Conservation (phyloP, 2,113 vertebrate species). For the Bubo bubo region DNA sequence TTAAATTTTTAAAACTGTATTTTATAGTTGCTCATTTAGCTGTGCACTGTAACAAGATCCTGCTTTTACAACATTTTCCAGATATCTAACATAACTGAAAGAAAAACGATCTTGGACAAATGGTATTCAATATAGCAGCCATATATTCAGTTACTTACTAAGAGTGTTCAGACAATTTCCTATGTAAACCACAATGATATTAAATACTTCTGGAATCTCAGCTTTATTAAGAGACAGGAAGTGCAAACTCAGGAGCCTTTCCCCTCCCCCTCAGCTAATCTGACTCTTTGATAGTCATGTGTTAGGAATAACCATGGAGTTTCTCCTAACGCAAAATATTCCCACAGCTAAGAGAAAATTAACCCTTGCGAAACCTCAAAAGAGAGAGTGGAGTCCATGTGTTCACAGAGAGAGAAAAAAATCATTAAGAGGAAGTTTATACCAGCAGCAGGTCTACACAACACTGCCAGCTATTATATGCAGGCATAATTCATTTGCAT, state of each 20-base stretch:
- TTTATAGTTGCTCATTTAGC: constrained; percentile 68
- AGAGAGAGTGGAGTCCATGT: background rate
- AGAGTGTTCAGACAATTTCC: constrained; percentile 76
- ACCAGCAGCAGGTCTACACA: background rate
- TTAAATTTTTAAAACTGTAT: constrained; percentile 66
- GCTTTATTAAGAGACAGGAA: constrained; percentile 80
- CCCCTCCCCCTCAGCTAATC: constrained; percentile 69
- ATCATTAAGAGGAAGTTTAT: constrained; percentile 41
- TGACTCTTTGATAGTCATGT: constrained; percentile 79
- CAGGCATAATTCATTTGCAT: constrained; percentile 59
- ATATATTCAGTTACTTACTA: constrained; percentile 69
- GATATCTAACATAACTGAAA: constrained; percentile 66
- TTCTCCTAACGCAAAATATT: constrained; percentile 70
- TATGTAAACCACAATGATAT: constrained; percentile 77
- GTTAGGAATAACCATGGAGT: constrained; percentile 76
- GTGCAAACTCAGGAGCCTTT: constrained; percentile 70
- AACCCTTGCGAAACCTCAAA: constrained; percentile 66
- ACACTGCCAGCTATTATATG: background rate
- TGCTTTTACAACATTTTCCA: constrained; percentile 71
- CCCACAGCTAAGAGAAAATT: constrained; percentile 74
- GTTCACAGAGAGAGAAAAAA: background rate
- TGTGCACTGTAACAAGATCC: constrained; percentile 59
- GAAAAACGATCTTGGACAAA: constrained; percentile 66
- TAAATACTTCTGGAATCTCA: constrained; percentile 78
- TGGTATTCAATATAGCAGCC: constrained; percentile 44